Conservation (phyloP, 1,140 invertebrate genomes). For the Drosophila burlai region DNA sequence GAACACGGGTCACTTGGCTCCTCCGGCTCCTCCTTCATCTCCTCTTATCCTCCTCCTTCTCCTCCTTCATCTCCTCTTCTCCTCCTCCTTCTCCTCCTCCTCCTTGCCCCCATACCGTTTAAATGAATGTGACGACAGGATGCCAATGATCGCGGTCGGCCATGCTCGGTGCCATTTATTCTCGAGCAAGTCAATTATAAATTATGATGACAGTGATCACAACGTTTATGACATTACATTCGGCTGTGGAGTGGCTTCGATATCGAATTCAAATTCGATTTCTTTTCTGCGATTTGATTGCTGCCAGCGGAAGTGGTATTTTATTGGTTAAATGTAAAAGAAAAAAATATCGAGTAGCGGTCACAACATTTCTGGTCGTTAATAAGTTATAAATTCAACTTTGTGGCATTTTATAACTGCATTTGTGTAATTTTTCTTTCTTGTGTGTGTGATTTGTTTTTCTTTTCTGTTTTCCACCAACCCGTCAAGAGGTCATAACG, state of each 20-base stretch:
- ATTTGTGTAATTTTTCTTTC: constrained; percentile 6
- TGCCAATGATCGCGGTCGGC: constrained; percentile 46
- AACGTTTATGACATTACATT: constrained; percentile 51
- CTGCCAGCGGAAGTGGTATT: not conserved
- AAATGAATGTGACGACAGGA: constrained; percentile 77
- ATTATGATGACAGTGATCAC: constrained; percentile 49
- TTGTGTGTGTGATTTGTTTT: constrained; percentile 7
- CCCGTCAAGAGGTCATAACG: constrained; percentile 72
- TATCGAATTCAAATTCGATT: not conserved
- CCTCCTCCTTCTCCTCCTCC: no score
- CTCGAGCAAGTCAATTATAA: constrained; percentile 61
- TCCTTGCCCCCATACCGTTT: constrained; percentile 33
- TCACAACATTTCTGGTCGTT: constrained; percentile 73
- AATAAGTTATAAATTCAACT: constrained; percentile 68
- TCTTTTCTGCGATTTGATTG: not conserved
- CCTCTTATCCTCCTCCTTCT: no score
- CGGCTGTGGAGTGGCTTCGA: not conserved
- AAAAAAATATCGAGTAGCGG: constrained; percentile 22
- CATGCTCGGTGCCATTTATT: constrained; percentile 55
- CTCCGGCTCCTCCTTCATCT: not conserved
- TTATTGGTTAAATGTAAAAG: not conserved
- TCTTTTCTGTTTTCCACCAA: constrained; percentile 1
- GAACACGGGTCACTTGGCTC: constrained; percentile 43
- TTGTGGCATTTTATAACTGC: constrained; percentile 60
- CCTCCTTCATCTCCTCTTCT: no score